Evolutionary conservation across 2,113 vertebrate species (phyloP).

Genomic region (Ondatra zibethicus): DNA sequence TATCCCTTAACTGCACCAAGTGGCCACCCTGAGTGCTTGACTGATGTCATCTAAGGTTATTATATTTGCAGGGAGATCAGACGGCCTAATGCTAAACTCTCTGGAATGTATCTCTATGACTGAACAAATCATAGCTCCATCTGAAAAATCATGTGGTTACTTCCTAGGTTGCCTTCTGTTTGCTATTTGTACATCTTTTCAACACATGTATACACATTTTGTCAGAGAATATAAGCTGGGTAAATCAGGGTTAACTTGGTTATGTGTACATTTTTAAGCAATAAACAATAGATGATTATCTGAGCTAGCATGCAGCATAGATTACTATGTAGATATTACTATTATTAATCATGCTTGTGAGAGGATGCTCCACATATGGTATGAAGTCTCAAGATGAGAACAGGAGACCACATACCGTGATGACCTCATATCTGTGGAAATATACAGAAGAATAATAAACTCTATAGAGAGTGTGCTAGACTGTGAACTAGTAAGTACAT

Average conservation of each 20-base stretch:
- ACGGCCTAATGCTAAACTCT: neutral
- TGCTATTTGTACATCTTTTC: neutral
- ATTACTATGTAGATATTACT: neutral
- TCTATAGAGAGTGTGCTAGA: neutral
- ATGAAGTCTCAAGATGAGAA: neutral
- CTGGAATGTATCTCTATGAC: too few species aligned
- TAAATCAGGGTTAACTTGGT: neutral
- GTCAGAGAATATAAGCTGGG: slow-evolving; percentile 23
- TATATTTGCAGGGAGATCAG: neutral
- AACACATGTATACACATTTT: neutral
- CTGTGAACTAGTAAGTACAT: neutral
- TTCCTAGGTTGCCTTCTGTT: neutral
- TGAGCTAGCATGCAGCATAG: neutral
- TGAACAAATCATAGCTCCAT: neutral
- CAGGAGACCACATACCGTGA: neutral
- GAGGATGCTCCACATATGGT: neutral
- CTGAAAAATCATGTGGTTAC: neutral
- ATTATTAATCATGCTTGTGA: neutral
- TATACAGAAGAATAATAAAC: neutral
- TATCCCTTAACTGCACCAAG: neutral
- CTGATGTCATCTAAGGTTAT: neutral
- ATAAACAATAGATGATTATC: neutral
- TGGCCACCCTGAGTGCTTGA: too few species aligned
- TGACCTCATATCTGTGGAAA: neutral
- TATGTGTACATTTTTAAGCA: slow-evolving; percentile 17